Conservation (phyloP, 1,140 invertebrate species). For the Asobara japonica region DNA sequence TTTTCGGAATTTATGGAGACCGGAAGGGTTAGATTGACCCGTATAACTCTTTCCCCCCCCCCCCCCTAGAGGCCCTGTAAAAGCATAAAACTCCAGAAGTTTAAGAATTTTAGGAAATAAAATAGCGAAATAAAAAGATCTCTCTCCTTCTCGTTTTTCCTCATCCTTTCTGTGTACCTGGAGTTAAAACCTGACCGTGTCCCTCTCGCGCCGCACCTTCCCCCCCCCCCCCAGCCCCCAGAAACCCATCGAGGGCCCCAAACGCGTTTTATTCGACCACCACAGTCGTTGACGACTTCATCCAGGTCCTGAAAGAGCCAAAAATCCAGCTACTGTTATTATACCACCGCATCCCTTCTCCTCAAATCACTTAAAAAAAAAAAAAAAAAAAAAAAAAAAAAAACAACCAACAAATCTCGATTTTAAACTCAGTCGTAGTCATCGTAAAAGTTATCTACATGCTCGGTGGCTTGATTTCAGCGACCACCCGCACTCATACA, state of each 20-base stretch:
- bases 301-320: conserved; percentile 19
- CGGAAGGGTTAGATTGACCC: not conserved
- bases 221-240: not conserved
- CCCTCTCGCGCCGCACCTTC: not conserved
- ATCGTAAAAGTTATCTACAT: conserved; percentile 51
- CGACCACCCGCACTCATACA: conserved; percentile 56
- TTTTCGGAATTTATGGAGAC: not conserved
- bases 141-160: not conserved
- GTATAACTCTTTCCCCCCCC: not conserved
- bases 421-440: conserved; percentile 37
- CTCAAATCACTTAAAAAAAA: not conserved
- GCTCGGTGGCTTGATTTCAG: conserved; percentile 49
- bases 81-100: not conserved
- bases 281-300: conserved; percentile 29
- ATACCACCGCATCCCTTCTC: conserved; percentile 4
- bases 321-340: conserved; percentile 23
- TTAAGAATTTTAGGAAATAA: not conserved
- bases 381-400: conserved; percentile 6
- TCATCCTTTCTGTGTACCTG: conserved; percentile 15
- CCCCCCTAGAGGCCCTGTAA: not conserved
- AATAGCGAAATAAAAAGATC: not conserved
- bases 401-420: conserved; percentile 40
- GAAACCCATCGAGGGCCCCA: conserved; percentile 7
- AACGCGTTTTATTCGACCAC: conserved; percentile 26
- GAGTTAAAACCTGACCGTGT: not conserved